Base-by-base conservation (phyloP, 1,140 invertebrate species). In the Aphaenogaster floridana region DNA sequence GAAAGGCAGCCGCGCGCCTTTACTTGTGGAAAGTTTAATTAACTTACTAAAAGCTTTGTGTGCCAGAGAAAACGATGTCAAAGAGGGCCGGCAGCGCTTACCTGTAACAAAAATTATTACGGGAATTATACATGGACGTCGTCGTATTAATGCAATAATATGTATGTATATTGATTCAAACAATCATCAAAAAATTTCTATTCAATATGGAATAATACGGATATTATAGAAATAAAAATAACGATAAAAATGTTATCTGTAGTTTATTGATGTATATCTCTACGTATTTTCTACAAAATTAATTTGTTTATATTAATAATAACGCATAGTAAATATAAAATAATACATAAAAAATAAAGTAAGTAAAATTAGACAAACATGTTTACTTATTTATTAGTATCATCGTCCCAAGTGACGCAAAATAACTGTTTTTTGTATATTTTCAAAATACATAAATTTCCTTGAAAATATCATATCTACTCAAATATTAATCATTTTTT, bases 61-160 rank as follows among this genome's bases (percentile, higher is more conserved):
- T 87, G 84, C 71, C 88, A 76, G 86, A 87, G 77, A 72, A 87
- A 81, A 89, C 69, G 68, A 78, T 89, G 85, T 84, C 86, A 90
- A 90, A 88, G 74, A 57, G 39, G 57, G 34, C 86, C 74, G 48
- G 66, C 66, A 36, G 78, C 71, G 90, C 89, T 90, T 91, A 91
- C 89, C 89, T 90, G 89, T 9, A 90, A 90, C 89, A 90, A 54
- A 90, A 90, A 90, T 90, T 84, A 79, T 88, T 81, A 77, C 72
- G 57, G 21, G 79, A 86, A 61, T 84, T 48, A 86, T 69, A 88
- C 45, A 42, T 11, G 36, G 2, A 76, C 54, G 42, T 50, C 21
- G 39, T 7, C 6, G 61, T 79, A 45, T 34, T 78, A 79, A 79
- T 79, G 7, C 13, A 52, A 69, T 79, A 80, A 68, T 8, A 64